Percentiles rank a stretch among this genome's conserved stretches.
These are phyloP conservation scores for Gortyna flavago DNA, from an alignment of 2,888 invertebrate genomes.

Conservation along the genomic window DNA sequence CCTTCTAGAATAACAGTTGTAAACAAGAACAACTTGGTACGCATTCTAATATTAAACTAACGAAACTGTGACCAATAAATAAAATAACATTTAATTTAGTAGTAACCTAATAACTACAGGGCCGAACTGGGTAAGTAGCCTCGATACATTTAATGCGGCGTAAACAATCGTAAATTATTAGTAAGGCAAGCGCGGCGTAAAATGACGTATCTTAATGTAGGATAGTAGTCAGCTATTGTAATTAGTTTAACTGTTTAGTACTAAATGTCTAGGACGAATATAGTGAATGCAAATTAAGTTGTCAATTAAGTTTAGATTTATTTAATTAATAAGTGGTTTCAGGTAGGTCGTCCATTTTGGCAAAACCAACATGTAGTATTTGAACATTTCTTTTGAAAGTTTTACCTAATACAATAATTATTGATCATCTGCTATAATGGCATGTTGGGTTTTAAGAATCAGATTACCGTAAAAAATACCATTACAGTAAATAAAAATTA, in stretches of 20 bases:
- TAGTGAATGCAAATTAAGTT: not conserved
- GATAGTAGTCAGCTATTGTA: conserved; percentile 14
- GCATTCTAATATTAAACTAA: conserved; percentile 35
- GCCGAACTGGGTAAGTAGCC: conserved; percentile 59
- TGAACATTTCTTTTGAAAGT: not conserved
- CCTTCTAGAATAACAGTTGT: conserved; percentile 10
- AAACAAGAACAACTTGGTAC: conserved; percentile 17
- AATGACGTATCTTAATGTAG: conserved; percentile 29
- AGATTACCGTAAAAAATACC: not conserved
- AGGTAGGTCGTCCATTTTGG: not conserved
- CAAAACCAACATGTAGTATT: not conserved
- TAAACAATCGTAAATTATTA: conserved; percentile 72
- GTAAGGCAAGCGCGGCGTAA: conserved; percentile 3
- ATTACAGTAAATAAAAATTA: no score
- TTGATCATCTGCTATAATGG: not conserved
- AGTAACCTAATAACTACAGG: conserved; percentile 54
- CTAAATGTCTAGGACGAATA: not conserved
- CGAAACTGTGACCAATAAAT: conserved; percentile 45
- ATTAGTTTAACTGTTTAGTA: conserved; percentile 31
- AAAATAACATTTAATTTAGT: conserved; percentile 55
- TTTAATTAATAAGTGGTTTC: not conserved
- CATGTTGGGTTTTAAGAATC: not conserved
- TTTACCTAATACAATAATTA: not conserved
- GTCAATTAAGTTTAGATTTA: not conserved
- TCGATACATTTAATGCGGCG: conserved; percentile 63